phyloP scores from a whole-genome alignment of 2,797 vertebrate genomes.

The Neosilurus mollespiculum region DNA sequence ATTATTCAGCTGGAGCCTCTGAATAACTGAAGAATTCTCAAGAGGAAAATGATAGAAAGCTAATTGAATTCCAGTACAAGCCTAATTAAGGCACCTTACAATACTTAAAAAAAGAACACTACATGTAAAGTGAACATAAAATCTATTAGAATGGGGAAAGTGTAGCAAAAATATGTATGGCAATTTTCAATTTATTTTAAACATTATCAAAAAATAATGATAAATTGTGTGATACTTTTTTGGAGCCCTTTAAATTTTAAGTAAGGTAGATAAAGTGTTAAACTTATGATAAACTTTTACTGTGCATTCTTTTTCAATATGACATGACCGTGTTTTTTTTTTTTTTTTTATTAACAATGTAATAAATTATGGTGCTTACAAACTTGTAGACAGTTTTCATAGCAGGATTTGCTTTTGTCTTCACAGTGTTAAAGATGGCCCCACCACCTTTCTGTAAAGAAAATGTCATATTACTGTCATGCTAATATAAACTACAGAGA shows the following conservation, averaged over 20 bases:
- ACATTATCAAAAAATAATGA: too few relatives aligned
- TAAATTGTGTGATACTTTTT: too few relatives aligned
- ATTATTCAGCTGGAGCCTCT: too few relatives aligned
- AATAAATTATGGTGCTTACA: slow-evolving; percentile 75
- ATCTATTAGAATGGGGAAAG: background rate
- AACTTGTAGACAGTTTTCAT: slow-evolving; percentile 99
- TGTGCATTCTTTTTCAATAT: background rate
- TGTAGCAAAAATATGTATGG: background rate
- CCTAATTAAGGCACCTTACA: background rate
- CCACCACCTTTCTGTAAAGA: slow-evolving; percentile 90
- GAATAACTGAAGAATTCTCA: too few relatives aligned
- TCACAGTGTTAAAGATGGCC: slow-evolving; percentile 94
- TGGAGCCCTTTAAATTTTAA: too few relatives aligned
- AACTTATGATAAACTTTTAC: too few relatives aligned
- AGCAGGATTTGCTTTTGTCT: slow-evolving; percentile 95
- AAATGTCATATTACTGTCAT: slow-evolving; percentile 10
- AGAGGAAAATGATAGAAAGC: too few relatives aligned
- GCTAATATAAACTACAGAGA: background rate
- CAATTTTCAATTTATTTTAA: too few relatives aligned
- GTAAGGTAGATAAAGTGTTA: too few relatives aligned
- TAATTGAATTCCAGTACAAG: background rate
- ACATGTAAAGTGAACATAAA: background rate
- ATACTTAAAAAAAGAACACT: background rate
- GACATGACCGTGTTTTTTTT: too few relatives aligned
- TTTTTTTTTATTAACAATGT: too few relatives aligned